Evolutionary conservation across 2,888 invertebrate species (phyloP).

Genomic region (Nymphalis polychloros): DNA sequence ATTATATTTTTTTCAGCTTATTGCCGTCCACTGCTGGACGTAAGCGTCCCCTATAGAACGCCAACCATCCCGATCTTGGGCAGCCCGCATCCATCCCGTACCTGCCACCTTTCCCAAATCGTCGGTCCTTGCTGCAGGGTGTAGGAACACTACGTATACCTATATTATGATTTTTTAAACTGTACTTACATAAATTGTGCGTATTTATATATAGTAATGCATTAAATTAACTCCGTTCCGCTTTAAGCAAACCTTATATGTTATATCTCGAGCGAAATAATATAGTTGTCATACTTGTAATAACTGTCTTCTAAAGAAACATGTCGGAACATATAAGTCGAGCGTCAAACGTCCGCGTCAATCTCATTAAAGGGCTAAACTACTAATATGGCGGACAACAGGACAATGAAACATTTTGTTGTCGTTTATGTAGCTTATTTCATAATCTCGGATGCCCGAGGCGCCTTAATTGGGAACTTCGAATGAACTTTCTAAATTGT

Average conservation of each 20-base stretch:
- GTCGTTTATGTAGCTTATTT: conserved; percentile 32
- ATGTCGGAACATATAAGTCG: conserved; percentile 7
- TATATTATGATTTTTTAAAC: too few relatives aligned
- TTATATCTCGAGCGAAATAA: not conserved
- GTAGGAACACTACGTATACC: too few relatives aligned
- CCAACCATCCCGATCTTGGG: too few relatives aligned
- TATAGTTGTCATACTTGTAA: conserved; percentile 9
- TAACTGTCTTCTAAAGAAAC: conserved; percentile 18
- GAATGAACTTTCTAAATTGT: conserved; percentile 29
- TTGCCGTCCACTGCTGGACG: too few relatives aligned
- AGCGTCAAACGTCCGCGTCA: conserved; percentile 21
- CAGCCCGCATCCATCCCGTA: too few relatives aligned
- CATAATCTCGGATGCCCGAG: conserved; percentile 26
- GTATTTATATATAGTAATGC: too few relatives aligned
- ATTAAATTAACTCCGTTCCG: too few relatives aligned
- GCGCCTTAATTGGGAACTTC: conserved; percentile 27
- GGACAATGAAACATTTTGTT: conserved; percentile 34
- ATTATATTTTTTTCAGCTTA: too few relatives aligned
- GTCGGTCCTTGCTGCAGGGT: too few relatives aligned
- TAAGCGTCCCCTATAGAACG: too few relatives aligned
- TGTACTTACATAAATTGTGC: too few relatives aligned
- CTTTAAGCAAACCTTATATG: not conserved
- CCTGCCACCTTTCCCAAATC: too few relatives aligned
- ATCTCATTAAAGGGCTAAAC: conserved; percentile 41
- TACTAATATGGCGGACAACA: conserved; percentile 37